Conservation (phyloP, 1,140 invertebrate genomes). For the Araneus ventricosus region DNA sequence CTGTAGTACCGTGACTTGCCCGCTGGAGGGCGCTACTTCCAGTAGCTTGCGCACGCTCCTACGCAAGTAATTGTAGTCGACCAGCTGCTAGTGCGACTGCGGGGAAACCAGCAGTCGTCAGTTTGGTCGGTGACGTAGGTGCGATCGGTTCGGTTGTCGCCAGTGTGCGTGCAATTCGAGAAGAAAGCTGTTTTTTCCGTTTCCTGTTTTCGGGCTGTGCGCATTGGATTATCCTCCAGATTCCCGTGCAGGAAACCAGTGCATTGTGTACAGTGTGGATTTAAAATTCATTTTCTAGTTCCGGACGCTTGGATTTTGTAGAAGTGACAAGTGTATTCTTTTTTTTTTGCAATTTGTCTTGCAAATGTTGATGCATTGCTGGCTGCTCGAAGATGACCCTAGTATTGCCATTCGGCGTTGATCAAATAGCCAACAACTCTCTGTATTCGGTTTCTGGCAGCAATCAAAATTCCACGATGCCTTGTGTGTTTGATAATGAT, state of each 20-base stretch:
- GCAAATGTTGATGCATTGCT: conserved; percentile 12
- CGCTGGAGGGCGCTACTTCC: conserved; percentile 59
- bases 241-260: background rate
- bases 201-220: conserved; percentile 49
- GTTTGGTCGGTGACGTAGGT: conserved; percentile 65
- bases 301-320: background rate
- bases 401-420: conserved; percentile 69
- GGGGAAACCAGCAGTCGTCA: conserved; percentile 63
- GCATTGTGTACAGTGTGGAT: conserved; percentile 51
- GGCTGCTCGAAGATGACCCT: conserved; percentile 66
- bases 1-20: conserved; percentile 46
- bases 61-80: conserved; percentile 72
- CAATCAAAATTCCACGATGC: conserved; percentile 69
- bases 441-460: conserved; percentile 54
- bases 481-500: conserved; percentile 70
- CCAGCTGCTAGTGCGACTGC: conserved; percentile 71
- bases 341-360: background rate
- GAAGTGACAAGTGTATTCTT: background rate
- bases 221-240: conserved; percentile 38
- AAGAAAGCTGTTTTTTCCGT: conserved; percentile 24
- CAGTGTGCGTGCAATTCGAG: background rate
- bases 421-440: conserved; percentile 63
- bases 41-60: conserved; percentile 68
- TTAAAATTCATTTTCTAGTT: conserved; percentile 27
- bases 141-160: background rate